Evolutionary conservation across 2,888 invertebrate species (phyloP).

Genomic region (Dicyrtomina minuta): DNA sequence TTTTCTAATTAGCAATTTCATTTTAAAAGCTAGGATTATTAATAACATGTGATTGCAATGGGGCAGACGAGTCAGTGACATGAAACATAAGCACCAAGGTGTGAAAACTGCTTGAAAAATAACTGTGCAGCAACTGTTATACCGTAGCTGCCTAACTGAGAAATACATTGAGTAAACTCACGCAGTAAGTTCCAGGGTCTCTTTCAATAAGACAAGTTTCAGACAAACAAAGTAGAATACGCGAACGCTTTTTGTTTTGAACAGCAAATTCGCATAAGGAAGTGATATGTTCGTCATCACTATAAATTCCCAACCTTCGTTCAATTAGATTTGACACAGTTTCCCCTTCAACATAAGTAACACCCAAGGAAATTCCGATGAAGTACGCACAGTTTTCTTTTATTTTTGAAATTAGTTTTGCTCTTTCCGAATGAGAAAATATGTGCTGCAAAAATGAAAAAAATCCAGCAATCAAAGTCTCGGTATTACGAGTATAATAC

Average conservation of each 20-base stretch:
- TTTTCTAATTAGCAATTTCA: background rate
- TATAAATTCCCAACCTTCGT: conserved; percentile 88
- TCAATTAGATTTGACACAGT: conserved; percentile 82
- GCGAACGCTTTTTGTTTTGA: conserved; percentile 79
- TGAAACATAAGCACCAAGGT: too few species aligned
- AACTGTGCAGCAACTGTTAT: too few species aligned
- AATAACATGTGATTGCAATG: too few species aligned
- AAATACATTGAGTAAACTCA: conserved; percentile 38
- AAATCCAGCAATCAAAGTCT: conserved; percentile 12
- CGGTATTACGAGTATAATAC: background rate
- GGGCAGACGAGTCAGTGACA: too few species aligned
- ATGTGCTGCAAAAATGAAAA: conserved; percentile 65
- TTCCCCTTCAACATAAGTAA: conserved; percentile 73
- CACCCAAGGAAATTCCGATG: conserved; percentile 80
- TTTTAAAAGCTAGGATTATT: too few species aligned
- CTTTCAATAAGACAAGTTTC: conserved; percentile 94
- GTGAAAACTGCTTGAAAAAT: too few species aligned
- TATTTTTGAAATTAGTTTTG: conserved; percentile 83
- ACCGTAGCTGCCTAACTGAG: too few species aligned
- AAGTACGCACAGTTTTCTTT: conserved; percentile 77
- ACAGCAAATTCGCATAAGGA: conserved; percentile 95
- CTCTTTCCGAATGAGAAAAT: conserved; percentile 81
- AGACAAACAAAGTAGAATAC: conserved; percentile 88
- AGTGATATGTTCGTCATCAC: conserved; percentile 92
- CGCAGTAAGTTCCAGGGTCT: conserved; percentile 87